Evolutionary conservation across 2,797 vertebrate genomes (phyloP), one percentile per base, ranked within the genome.

Genomic region (Xenops minutus): DNA sequence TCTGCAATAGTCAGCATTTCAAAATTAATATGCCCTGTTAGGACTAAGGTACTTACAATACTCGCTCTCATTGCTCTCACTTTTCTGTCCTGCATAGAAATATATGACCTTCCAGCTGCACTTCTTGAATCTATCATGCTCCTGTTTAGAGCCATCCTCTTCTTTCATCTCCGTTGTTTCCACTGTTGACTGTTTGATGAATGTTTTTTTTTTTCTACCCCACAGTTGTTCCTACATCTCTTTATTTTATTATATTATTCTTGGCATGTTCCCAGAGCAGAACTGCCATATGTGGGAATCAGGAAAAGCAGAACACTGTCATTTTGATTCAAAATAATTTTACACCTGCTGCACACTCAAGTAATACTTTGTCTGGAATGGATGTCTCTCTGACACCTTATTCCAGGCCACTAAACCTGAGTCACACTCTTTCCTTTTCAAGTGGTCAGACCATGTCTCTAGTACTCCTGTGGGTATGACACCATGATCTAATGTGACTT

Each of bases 271-370:
- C 76, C 19, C 34, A 72, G 72, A 51, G 18, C 34, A 91, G 69
- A 92, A 39, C 54, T 95, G 82, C 52, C 69, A 51, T 80, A 56
- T 37, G 10, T 14, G 12, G 37, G 49, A 91, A 61, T 66, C 73
- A 61, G 73, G 52, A 93, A 80, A 89, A 85, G 48, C 44, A 92
- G 56, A 91, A 64, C 32, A 49, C 22, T 89, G 87, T 93, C 75
- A 91, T 74, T 88, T 64, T 75, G 32, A 88, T 93, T 89, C 77
- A 91, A 93, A 91, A 74, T 87, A 4, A 67, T 76, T 95, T 95
- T 83, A 91, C 32, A 92, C 85, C 89, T 89, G 68, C 89, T 92
- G 68, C 72, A 89, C 61, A 71, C 30, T 61, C 64, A 89, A 61
- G 37, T n/a, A 72, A 44, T 85, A 64, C 22, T 77, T 91, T 44